Conservation (phyloP, 1,140 invertebrate genomes). For the Brachionus calyciflorus region DNA sequence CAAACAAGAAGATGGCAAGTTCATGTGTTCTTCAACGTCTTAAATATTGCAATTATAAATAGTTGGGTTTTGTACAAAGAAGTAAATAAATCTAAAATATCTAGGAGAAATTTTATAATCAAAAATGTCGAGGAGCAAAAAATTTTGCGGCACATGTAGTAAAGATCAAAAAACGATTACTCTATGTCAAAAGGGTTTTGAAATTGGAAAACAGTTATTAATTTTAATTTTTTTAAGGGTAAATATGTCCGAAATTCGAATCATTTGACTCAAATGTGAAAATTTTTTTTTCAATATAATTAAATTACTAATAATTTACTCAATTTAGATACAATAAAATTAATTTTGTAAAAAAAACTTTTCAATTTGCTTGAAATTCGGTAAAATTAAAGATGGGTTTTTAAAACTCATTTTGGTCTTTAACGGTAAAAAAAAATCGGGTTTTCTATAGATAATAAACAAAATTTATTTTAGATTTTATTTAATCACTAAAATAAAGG, state of each 20-base stretch:
- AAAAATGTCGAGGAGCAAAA: not conserved
- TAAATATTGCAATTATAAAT: too few species aligned
- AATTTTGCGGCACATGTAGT: not conserved
- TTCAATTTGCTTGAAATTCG: not conserved
- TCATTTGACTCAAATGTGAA: not conserved
- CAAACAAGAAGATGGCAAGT: too few species aligned
- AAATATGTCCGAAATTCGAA: too few species aligned
- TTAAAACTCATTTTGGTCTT: not conserved
- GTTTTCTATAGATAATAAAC: not conserved
- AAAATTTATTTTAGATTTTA: too few species aligned
- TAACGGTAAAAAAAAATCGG: constrained; percentile 17
- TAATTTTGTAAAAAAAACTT: not conserved
- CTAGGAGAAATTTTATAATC: too few species aligned
- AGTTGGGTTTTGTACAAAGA: too few species aligned
- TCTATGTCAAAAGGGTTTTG: constrained; percentile 2
- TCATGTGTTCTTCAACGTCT: too few species aligned
- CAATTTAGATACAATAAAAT: not conserved
- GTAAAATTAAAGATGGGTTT: constrained; percentile 9
- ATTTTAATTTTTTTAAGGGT: not conserved
- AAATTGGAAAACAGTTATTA: not conserved
- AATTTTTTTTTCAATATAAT: not conserved
- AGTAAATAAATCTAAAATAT: too few species aligned
- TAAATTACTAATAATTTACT: not conserved
- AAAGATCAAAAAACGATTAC: not conserved
- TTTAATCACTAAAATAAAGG: too few species aligned